phyloP scores from a whole-genome alignment of 2,113 vertebrate genomes.

The Heterocephalus glaber region DNA sequence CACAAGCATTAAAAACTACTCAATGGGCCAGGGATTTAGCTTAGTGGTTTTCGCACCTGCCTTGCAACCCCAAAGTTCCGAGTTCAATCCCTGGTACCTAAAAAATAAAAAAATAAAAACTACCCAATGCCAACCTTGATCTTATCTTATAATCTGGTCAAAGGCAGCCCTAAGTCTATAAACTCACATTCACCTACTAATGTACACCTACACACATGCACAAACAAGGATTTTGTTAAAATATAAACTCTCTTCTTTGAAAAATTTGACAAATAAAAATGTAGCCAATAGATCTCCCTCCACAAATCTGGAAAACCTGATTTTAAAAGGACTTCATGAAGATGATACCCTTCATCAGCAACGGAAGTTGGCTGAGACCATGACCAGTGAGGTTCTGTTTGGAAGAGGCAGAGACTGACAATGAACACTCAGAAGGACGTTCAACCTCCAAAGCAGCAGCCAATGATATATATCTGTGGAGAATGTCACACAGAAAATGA shows the following conservation, averaged over 20 bases:
- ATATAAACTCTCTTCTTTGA: not conserved
- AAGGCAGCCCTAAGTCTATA: not conserved
- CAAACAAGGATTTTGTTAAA: not conserved
- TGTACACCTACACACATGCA: not conserved
- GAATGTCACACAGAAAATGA: slow-evolving; percentile 99
- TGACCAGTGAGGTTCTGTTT: no score
- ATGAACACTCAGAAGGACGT: slow-evolving; percentile 96
- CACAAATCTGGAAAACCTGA: not conserved
- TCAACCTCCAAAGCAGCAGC: slow-evolving; percentile 97
- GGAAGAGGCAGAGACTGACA: no score
- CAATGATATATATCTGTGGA: slow-evolving; percentile 99
- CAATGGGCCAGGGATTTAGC: no score
- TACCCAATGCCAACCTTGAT: not conserved
- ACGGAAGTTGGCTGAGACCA: no score
- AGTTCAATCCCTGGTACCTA: no score
- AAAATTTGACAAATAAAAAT: not conserved
- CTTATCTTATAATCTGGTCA: not conserved
- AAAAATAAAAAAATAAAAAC: no score
- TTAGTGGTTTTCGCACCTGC: no score
- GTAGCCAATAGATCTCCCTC: not conserved
- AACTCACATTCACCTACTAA: not conserved
- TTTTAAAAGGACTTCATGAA: not conserved
- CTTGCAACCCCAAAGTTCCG: no score
- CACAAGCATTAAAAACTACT: not conserved
- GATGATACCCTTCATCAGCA: no score